Conservation (phyloP, 2,888 invertebrate species). For the Prenolepis imparis region DNA sequence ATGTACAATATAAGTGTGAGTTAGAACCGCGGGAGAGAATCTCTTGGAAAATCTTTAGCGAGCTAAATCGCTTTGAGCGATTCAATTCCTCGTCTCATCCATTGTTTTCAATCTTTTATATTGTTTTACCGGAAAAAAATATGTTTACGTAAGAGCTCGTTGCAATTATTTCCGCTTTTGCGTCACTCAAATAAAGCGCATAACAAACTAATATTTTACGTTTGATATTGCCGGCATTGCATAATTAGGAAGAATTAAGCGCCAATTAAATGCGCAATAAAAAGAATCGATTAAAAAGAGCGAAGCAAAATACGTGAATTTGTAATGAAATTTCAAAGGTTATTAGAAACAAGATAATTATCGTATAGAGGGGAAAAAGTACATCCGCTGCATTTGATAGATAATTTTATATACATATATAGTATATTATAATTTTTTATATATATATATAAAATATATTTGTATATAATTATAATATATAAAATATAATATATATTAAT, state of each 20-base stretch:
- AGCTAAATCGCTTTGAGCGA: neutral
- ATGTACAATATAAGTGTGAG: neutral
- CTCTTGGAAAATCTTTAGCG: neutral
- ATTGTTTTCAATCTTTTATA: neutral
- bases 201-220: neutral
- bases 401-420: too few species aligned
- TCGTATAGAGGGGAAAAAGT: too few species aligned
- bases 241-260: neutral
- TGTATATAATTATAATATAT: too few species aligned
- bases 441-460: too few species aligned
- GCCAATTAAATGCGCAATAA: neutral
- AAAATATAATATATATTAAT: too few species aligned
- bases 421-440: too few species aligned
- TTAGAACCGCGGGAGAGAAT: neutral
- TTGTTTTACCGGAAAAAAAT: neutral
- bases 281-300: neutral
- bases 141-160: neutral
- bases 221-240: neutral
- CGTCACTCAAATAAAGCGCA: neutral
- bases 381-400: too few species aligned
- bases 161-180: neutral
- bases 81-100: neutral
- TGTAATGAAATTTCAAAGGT: neutral
- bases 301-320: neutral
- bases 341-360: neutral